These are phyloP conservation scores for western clawed frog (Xenopus tropicalis) DNA, from an alignment of 2,113 vertebrate genomes.

Conservation along the genomic window DNA sequence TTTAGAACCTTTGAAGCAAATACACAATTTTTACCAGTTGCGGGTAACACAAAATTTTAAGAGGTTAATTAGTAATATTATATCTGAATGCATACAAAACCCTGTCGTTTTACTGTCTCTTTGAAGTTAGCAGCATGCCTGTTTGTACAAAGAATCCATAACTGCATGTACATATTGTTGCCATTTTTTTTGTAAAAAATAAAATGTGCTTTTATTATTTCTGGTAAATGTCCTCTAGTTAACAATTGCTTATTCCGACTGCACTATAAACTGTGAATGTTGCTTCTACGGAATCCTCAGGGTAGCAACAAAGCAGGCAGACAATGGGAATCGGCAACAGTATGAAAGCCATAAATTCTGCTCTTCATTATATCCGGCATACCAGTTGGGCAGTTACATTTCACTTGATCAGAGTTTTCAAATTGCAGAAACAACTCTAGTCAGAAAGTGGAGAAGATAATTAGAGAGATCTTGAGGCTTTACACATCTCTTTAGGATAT, in stretches of 20 bases:
- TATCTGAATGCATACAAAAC: too few relatives aligned
- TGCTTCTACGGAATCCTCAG: conserved; percentile 20
- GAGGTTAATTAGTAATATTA: too few relatives aligned
- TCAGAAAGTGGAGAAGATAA: neutral
- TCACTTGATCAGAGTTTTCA: conserved; percentile 18
- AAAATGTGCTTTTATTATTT: neutral
- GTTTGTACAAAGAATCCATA: neutral
- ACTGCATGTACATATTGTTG: neutral
- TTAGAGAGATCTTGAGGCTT: neutral
- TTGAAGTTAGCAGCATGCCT: neutral
- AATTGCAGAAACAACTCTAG: neutral
- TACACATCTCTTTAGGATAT: conserved; percentile 7
- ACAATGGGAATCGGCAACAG: neutral
- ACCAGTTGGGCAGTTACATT: conserved; percentile 1
- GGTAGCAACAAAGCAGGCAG: conserved; percentile 23
- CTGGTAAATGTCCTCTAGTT: conserved; percentile 7
- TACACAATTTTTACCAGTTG: too few relatives aligned
- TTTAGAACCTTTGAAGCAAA: too few relatives aligned
- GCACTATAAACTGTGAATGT: neutral
- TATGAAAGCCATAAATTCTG: conserved; percentile 32
- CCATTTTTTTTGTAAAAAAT: neutral
- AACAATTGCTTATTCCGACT: conserved; percentile 8
- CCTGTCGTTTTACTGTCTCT: too few relatives aligned
- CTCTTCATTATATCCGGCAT: conserved; percentile 26
- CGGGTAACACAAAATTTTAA: too few relatives aligned